These are phyloP conservation scores for Indicator maculatus DNA, from an alignment of 2,113 vertebrate genomes.

Conservation along the genomic window DNA sequence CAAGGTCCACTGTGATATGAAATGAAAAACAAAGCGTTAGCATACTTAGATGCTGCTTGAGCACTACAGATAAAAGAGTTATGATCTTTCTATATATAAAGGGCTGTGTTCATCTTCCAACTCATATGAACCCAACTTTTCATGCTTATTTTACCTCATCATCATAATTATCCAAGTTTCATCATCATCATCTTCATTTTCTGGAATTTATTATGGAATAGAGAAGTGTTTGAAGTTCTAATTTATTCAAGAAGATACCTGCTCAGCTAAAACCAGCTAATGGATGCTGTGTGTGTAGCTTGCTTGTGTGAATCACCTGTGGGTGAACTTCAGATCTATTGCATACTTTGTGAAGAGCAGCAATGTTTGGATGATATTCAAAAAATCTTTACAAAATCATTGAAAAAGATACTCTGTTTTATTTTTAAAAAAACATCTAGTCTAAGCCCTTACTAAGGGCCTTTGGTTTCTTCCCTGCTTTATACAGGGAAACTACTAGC, in stretches of 20 bases:
- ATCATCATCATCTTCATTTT: neutral
- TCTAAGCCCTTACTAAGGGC: neutral
- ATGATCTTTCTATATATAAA: neutral
- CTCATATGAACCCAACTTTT: neutral
- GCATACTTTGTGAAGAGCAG: neutral
- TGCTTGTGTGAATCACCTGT: neutral
- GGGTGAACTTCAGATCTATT: neutral
- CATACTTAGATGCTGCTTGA: neutral
- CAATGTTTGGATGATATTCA: neutral
- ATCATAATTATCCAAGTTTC: neutral
- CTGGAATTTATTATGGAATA: neutral
- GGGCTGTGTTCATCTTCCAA: neutral
- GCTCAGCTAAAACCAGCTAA: neutral
- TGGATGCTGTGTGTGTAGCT: neutral
- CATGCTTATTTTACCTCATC: neutral
- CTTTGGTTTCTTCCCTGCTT: neutral
- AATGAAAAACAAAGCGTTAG: neutral
- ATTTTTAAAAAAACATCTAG: neutral
- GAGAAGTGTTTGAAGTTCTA: neutral
- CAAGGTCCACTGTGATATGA: neutral
- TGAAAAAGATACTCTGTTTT: neutral
- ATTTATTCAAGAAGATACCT: neutral
- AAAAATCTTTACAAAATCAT: too few relatives aligned
- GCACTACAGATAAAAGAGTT: neutral
- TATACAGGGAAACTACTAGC: neutral